Base-by-base conservation (phyloP, 1,140 invertebrate genomes). In the Drosophila pectinifera region DNA sequence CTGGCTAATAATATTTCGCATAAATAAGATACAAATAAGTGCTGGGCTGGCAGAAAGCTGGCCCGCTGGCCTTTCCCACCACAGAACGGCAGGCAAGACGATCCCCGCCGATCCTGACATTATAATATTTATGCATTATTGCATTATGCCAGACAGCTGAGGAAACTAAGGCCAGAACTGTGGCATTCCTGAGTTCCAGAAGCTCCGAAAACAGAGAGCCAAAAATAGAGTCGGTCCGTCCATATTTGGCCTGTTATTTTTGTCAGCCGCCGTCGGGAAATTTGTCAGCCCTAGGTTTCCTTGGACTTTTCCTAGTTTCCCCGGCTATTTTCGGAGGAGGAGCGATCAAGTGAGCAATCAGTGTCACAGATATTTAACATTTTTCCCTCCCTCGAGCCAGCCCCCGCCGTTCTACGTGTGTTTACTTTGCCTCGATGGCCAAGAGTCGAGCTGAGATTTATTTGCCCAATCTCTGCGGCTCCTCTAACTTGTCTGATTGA, bases 331-430 rank as follows among this genome's bases (percentile, higher is more conserved):
- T 38, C 24, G 43, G 63, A 14, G 20, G 18, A 22, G 38, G n/a
- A 14, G 54, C 59, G 26, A 69, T 68, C 65, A 63, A 61, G 42
- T 46, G 70, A 41, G 70, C 73, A 78, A 85, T 85, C 82, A 81
- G 78, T 78, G 82, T 65, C 82, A 68, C 48, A 68, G 78, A 65
- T 79, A 82, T 79, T 83, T 83, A 83, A 63, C 67, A 70, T 84
- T 80, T 43, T 48, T 26, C 16, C 14, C 63, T 24, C 22, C 36
- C 14, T n/a, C 36, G 14, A 38, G 36, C 36, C 14, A 38, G 36
- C 39, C 22, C 5, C 31, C 11, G 26, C 14, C 11, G n/a, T n/a
- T n/a, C n/a, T n/a, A n/a, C n/a, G n/a, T 36, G 3, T 63, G 42
- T 70, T 77, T 70, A 51, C 61, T 43, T 62, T 69, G 53, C 22